These are phyloP conservation scores for Formica aserva DNA, from an alignment of 2,888 invertebrate genomes.

Conservation along the genomic window DNA sequence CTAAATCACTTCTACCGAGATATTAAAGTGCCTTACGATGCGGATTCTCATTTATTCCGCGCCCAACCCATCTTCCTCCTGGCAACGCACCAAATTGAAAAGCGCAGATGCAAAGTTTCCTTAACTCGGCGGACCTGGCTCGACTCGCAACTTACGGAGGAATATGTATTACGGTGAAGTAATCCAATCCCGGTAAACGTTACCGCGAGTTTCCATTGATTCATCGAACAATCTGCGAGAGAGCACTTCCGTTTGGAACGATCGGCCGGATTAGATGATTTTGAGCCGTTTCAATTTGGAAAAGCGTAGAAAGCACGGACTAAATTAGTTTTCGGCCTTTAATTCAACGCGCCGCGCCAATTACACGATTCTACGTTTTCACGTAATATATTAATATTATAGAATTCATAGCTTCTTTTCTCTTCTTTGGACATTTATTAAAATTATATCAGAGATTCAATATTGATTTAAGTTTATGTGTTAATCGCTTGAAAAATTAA, in stretches of 20 bases:
- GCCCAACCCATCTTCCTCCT: conserved; percentile 69
- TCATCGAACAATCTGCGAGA: conserved; percentile 73
- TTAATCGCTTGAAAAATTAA: neutral
- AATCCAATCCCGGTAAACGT: conserved; percentile 75
- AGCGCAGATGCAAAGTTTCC: conserved; percentile 79
- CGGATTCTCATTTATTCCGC: conserved; percentile 72
- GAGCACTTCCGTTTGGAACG: conserved; percentile 60
- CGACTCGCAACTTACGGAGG: conserved; percentile 61
- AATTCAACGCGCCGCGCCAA: conserved; percentile 12
- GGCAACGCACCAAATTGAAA: conserved; percentile 84
- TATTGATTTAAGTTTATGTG: neutral
- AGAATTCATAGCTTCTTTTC: neutral
- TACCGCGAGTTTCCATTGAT: conserved; percentile 73
- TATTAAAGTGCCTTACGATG: conserved; percentile 81
- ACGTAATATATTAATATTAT: neutral
- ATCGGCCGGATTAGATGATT: conserved; percentile 68
- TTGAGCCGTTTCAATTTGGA: conserved; percentile 56
- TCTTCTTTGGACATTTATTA: neutral
- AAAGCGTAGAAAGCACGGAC: conserved; percentile 43
- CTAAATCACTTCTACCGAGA: conserved; percentile 69
- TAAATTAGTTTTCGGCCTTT: conserved; percentile 36
- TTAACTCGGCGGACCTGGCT: conserved; percentile 64
- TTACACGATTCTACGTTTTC: neutral
- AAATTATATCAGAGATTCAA: neutral
- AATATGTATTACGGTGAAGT: conserved; percentile 75